These are phyloP conservation scores for Epirrhoe tristata DNA, from an alignment of 2,888 invertebrate species.

Conservation along the genomic window DNA sequence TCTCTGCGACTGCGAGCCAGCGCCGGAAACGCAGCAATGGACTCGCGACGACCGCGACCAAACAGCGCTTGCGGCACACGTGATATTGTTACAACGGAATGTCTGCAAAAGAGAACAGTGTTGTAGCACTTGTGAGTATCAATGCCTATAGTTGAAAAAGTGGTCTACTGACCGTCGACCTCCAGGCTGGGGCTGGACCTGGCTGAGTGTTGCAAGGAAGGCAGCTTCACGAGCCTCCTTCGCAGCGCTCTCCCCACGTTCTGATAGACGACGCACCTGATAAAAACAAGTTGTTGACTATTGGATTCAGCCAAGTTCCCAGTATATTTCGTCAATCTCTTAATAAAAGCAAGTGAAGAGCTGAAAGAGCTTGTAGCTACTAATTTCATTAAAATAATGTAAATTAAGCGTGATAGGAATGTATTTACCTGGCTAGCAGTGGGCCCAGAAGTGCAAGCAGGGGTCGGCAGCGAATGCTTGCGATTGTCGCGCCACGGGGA, in stretches of 20 bases:
- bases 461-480: conserved; percentile 94
- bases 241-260: conserved; percentile 91
- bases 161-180: conserved; percentile 84
- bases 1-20: conserved; percentile 74
- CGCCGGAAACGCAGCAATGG: conserved; percentile 91
- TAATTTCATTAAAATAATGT: background rate
- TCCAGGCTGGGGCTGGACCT: conserved; percentile 90
- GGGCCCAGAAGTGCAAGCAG: conserved; percentile 93
- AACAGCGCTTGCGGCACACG: conserved; percentile 91
- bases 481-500: conserved; percentile 93
- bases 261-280: conserved; percentile 91
- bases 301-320: background rate
- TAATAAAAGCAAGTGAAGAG: background rate
- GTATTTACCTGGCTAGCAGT: conserved; percentile 91
- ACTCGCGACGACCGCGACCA: conserved; percentile 92
- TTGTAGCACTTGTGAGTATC: background rate
- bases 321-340: background rate
- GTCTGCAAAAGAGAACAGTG: conserved; percentile 74
- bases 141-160: background rate
- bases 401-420: background rate
- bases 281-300: conserved; percentile 5
- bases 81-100: conserved; percentile 94
- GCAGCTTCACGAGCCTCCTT: conserved; percentile 92
- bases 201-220: conserved; percentile 92
- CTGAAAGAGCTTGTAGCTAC: background rate